Evolutionary conservation across 1,140 invertebrate species (phyloP), one percentile per base, ranked within the genome.

Genomic region (Rhyacophila brunnea): DNA sequence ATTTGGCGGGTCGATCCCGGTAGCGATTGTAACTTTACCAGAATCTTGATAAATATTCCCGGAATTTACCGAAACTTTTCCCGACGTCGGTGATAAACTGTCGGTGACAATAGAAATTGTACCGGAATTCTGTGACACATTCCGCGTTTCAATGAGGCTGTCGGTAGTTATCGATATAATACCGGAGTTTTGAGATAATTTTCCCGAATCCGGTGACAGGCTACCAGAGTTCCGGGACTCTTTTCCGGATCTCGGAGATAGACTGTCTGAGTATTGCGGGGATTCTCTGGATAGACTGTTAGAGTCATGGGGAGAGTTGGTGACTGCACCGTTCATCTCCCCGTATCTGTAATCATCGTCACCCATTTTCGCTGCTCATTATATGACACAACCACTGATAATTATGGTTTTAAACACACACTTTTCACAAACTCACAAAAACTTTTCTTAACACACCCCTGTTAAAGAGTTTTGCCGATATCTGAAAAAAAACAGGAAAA

Each of bases 301-400:
- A 5, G 43, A 45, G 43, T 45, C 43, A 5, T 17, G 14, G 5
- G 43, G 43, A 40, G 15, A 15, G 11, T 11, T 40, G 38, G 15
- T 40, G 15, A 40, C 11, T 4, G n/a, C 11, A 7, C 45, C 7
- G n/a, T 56, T 28, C 17, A 20, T 38, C 18, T 56, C 53, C n/a
- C 20, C 1, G 36, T 34, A 35, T 1, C 17, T 46, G 15, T 44
- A 36, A 10, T 46, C 40, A 32, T 20, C 42, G 7, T 54, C 52
- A 54, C 52, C 52, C 52, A 54, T 54, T 54, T 19, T 54, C 43
- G 17, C 42, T 34, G 20, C 43, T 19, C 52, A 54, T 54, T 44
- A 45, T 54, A 11, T 6, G 1, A 32, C 11, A 11, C 11, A 6
- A 15, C 3, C 38, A 13, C 15, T 40, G 4, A 13, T 40, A 5